Evolutionary conservation across 2,797 vertebrate genomes (phyloP).

Genomic region (Sciaenops ocellatus): DNA sequence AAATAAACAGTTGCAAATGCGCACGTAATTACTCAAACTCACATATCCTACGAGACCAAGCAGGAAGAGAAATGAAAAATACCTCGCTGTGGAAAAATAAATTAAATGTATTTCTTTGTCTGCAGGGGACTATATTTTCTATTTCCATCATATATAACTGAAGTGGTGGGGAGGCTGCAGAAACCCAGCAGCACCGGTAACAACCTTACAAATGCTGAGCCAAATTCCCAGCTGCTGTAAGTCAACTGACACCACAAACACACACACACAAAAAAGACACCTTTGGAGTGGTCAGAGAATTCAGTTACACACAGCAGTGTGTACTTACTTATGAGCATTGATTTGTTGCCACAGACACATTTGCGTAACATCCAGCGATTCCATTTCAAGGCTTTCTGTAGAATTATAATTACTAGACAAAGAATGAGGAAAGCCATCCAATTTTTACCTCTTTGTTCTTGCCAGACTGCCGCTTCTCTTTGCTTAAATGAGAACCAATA

Average conservation of each 20-base stretch:
- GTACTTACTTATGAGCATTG: neutral
- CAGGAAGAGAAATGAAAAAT: conserved; percentile 33
- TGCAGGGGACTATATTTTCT: conserved; percentile 43
- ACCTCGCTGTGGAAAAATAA: conserved; percentile 55
- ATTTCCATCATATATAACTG: conserved; percentile 48
- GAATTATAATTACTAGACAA: conserved; percentile 31
- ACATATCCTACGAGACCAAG: conserved; percentile 16
- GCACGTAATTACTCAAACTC: conserved; percentile 37
- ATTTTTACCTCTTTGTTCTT: conserved; percentile 37
- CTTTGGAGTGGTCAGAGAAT: conserved; percentile 29
- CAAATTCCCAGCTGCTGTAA: conserved; percentile 43
- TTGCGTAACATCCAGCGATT: conserved; percentile 37
- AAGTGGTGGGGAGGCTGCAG: conserved; percentile 20
- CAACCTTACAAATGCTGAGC: conserved; percentile 49
- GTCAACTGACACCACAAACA: conserved; percentile 30
- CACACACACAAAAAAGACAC: conserved; percentile 22
- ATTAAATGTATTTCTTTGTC: conserved; percentile 66
- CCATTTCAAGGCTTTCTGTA: conserved; percentile 36
- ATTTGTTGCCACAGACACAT: conserved; percentile 46
- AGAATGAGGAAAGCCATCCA: conserved; percentile 30
- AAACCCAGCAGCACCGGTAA: conserved; percentile 46
- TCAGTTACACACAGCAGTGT: neutral
- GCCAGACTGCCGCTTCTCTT: conserved; percentile 31
- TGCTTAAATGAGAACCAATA: conserved; percentile 10
- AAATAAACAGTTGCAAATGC: conserved; percentile 13